Evolutionary conservation across 2,113 vertebrate genomes (phyloP).

Genomic region (Murina feae): DNA sequence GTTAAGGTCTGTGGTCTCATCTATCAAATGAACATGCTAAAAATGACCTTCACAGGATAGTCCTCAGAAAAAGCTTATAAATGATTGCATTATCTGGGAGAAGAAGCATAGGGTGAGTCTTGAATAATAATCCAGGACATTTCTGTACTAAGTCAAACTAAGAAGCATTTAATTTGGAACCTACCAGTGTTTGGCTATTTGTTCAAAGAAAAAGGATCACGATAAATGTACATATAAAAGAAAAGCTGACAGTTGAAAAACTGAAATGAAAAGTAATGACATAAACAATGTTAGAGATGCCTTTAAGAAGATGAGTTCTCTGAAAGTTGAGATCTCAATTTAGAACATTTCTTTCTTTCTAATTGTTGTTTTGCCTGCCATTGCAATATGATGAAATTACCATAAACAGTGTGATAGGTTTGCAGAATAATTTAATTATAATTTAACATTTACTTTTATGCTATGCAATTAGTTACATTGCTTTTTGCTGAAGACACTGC

Average conservation of each 20-base stretch:
- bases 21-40: constrained; percentile 41
- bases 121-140: constrained; percentile 48
- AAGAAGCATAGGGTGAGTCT: neutral
- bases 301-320: constrained; percentile 59
- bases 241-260: constrained; percentile 69
- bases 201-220: constrained; percentile 17
- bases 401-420: constrained; percentile 65
- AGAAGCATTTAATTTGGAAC: constrained; percentile 31
- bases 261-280: constrained; percentile 58
- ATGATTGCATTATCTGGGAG: constrained; percentile 14
- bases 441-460: constrained; percentile 75
- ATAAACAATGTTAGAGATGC: constrained; percentile 52
- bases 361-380: constrained; percentile 58
- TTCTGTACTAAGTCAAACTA: neutral
- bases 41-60: constrained; percentile 35
- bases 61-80: constrained; percentile 32
- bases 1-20: constrained; percentile 22
- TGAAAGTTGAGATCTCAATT: constrained; percentile 68
- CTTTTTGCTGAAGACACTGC: constrained; percentile 65
- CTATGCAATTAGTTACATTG: constrained; percentile 73
- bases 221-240: constrained; percentile 19
- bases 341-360: constrained; percentile 60
- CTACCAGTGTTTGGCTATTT: constrained; percentile 22
- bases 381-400: constrained; percentile 57
- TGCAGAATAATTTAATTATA: constrained; percentile 76